Percentiles rank a stretch among this genome's conserved stretches.
These are phyloP conservation scores for Tetranychus urticae DNA, from an alignment of 1,140 invertebrate genomes.

Conservation along the genomic window DNA sequence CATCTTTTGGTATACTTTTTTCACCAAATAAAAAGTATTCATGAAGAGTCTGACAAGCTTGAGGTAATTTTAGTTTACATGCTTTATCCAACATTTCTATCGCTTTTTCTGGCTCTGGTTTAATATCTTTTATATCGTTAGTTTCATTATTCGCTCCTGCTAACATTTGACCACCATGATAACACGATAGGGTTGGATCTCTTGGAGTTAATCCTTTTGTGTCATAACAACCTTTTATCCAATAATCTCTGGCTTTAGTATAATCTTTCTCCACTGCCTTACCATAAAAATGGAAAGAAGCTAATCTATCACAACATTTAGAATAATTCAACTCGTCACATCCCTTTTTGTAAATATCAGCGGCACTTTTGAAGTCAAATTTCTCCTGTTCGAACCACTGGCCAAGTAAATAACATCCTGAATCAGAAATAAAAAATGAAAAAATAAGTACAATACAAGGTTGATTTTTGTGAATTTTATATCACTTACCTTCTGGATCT, in stretches of 20 bases:
- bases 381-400: slow-evolving; percentile 35
- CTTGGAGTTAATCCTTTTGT: slow-evolving; percentile 46
- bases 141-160: slow-evolving; percentile 18
- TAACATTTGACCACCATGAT: slow-evolving; percentile 43
- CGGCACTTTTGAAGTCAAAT: slow-evolving; percentile 48
- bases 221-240: slow-evolving; percentile 37
- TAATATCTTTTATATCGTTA: slow-evolving; percentile 1
- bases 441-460: not conserved
- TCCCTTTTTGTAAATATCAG: slow-evolving; percentile 48
- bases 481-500: slow-evolving; percentile 35
- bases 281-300: not conserved
- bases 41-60: slow-evolving; percentile 40
- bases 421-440: not conserved
- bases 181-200: slow-evolving; percentile 36
- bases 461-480: too few species aligned
- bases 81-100: slow-evolving; percentile 38
- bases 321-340: slow-evolving; percentile 54
- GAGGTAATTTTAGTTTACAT: slow-evolving; percentile 31
- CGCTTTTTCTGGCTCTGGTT: slow-evolving; percentile 23
- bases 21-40: slow-evolving; percentile 21
- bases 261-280: not conserved
- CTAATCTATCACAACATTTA: slow-evolving; percentile 36
- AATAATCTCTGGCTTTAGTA: slow-evolving; percentile 5
- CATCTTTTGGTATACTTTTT: slow-evolving; percentile 39
- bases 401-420: slow-evolving; percentile 48